A percentile compares a stretch with the other conserved stretches of the same genome.
These are phyloP conservation scores for Toxonevra muliebris DNA, from an alignment of 2,888 invertebrate genomes.

Conservation along the genomic window DNA sequence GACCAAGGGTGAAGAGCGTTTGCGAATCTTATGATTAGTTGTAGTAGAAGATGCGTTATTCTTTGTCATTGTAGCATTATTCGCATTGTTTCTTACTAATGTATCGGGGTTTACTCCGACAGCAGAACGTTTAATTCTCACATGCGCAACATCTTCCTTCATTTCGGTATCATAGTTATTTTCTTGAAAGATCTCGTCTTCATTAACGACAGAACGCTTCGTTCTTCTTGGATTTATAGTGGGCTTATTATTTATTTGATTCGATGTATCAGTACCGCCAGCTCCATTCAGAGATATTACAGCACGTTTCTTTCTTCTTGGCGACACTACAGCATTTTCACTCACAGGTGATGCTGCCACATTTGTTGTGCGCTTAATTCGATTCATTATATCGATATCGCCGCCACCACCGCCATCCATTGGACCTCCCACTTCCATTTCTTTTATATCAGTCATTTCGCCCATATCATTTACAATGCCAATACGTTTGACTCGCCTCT, in stretches of 20 bases:
- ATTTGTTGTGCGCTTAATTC: too few relatives aligned
- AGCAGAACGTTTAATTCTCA: neutral
- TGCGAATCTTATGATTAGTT: constrained; percentile 5
- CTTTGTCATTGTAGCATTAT: neutral
- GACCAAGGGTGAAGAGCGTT: constrained; percentile 26
- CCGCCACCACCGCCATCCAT: neutral
- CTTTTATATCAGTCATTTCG: neutral
- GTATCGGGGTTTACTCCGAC: too few relatives aligned
- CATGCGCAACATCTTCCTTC: constrained; percentile 11
- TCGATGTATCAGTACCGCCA: too few relatives aligned
- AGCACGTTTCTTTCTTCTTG: constrained; percentile 7
- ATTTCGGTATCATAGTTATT: constrained; percentile 17
- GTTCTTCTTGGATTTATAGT: constrained; percentile 31
- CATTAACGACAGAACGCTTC: constrained; percentile 23
- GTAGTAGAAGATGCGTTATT: neutral
- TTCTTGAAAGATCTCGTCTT: constrained; percentile 25
- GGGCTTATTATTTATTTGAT: too few relatives aligned
- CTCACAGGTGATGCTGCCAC: too few relatives aligned
- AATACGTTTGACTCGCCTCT: constrained; percentile 24
- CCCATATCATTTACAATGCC: neutral
- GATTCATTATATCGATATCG: neutral
- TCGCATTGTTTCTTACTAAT: neutral
- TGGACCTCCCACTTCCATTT: neutral
- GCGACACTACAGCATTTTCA: too few relatives aligned
- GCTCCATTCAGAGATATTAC: too few relatives aligned